Conservation (phyloP, 2,797 vertebrate species). For the Choloepus didactylus region DNA sequence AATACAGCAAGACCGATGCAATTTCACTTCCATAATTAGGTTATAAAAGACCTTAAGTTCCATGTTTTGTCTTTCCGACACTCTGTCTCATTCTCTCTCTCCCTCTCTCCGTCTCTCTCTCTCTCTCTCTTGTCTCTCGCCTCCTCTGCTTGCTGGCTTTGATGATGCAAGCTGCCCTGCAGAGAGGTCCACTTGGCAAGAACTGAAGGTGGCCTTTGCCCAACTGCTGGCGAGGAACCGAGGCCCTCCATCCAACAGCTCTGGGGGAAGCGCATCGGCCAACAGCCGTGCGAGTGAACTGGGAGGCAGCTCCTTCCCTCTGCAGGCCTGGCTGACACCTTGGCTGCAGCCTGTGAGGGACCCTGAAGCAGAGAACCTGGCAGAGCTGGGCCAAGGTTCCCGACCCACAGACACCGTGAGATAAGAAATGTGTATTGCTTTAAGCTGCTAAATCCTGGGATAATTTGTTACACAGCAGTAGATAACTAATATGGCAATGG, state of each 20-base stretch:
- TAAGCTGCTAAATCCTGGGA: not conserved
- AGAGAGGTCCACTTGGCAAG: not conserved
- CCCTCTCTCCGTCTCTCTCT: no score
- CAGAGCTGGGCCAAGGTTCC: not conserved
- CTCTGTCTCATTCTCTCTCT: not conserved
- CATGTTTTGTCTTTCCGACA: not conserved
- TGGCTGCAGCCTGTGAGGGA: not conserved
- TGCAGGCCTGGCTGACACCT: not conserved
- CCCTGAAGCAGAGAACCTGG: not conserved
- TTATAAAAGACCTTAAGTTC: not conserved
- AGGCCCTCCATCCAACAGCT: not conserved
- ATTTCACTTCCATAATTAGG: not conserved
- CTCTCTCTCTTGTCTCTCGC: not conserved
- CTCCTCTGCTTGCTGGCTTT: not conserved
- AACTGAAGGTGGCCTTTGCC: not conserved
- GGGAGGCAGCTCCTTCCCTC: not conserved
- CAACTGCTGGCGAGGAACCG: not conserved
- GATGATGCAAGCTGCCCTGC: not conserved
- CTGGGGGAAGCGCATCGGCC: not conserved
- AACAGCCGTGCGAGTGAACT: rapidly evolving
- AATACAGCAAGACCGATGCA: no score
- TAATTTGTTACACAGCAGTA: not conserved
- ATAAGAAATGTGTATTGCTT: not conserved
- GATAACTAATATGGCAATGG: not conserved
- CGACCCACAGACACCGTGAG: not conserved